phyloP scores from a whole-genome alignment of 2,797 vertebrate species.

The Enteromius radiatus region DNA sequence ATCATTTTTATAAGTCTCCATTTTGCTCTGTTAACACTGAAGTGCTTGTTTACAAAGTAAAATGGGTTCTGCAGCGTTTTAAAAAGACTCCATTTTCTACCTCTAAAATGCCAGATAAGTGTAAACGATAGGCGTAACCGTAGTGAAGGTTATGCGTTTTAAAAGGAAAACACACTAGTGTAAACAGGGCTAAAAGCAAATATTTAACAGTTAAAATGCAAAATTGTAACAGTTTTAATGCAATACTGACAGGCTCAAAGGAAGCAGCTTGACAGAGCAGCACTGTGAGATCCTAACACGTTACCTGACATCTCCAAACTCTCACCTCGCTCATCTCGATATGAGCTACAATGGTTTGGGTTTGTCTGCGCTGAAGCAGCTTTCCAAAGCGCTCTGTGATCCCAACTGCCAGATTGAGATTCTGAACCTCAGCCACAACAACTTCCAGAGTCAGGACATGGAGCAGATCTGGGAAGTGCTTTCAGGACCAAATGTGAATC shows the following conservation, averaged over 20 bases:
- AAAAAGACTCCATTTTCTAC: too few relatives aligned
- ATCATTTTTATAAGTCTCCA: too few relatives aligned
- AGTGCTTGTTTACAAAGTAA: too few relatives aligned
- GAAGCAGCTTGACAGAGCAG: background rate
- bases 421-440: slow-evolving; percentile 35
- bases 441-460: background rate
- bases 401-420: slow-evolving; percentile 27
- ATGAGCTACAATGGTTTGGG: background rate
- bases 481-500: background rate
- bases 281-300: slow-evolving; percentile 8
- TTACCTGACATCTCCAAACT: slow-evolving; percentile 14
- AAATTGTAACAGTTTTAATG: background rate
- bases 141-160: too few relatives aligned
- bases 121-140: too few relatives aligned
- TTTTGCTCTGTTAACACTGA: too few relatives aligned
- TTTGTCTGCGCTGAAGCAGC: background rate
- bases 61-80: too few relatives aligned
- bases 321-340: slow-evolving; percentile 32
- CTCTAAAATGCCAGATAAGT: too few relatives aligned
- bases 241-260: slow-evolving; percentile 4
- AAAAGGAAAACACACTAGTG: too few relatives aligned
- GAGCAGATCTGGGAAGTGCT: background rate
- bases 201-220: background rate
- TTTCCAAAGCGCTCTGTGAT: background rate
- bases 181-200: background rate